Evolutionary conservation across 2,888 invertebrate genomes (phyloP).

Genomic region (Ophion obscuratus): DNA sequence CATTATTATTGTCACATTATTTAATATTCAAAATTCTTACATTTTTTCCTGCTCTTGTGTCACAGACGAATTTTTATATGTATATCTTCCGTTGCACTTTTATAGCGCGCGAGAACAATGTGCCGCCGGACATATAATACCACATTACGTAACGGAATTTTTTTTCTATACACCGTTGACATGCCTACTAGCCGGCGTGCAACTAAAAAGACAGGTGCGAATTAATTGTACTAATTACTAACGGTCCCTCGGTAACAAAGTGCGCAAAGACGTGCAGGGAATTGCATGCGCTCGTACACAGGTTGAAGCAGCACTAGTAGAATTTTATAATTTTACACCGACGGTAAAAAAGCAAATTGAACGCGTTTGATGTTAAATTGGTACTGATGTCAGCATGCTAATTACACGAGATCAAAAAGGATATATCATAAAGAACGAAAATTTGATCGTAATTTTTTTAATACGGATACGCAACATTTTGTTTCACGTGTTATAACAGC

Average conservation of each 20-base stretch:
- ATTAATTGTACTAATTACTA: slow-evolving; percentile 79
- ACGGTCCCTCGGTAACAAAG: slow-evolving; percentile 50
- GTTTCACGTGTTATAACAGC: no score
- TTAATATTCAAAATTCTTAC: neutral
- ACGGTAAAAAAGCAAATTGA: neutral
- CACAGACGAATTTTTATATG: neutral
- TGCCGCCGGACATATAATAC: neutral
- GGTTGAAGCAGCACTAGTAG: neutral
- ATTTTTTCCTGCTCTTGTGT: neutral
- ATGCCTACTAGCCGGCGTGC: slow-evolving; percentile 18
- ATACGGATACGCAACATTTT: no score
- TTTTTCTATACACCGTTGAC: slow-evolving; percentile 12
- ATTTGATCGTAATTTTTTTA: no score
- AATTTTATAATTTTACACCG: neutral
- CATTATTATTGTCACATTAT: neutral
- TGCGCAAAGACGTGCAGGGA: slow-evolving; percentile 24
- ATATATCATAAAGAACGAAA: no score
- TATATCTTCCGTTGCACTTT: neutral
- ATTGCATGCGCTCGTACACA: neutral
- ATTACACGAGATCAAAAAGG: no score
- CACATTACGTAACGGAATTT: slow-evolving; percentile 37
- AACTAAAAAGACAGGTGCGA: slow-evolving; percentile 78
- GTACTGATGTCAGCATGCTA: no score
- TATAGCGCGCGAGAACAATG: neutral
- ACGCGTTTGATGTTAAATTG: neutral